phyloP scores from a whole-genome alignment of 2,797 vertebrate species.

The Heliangelus exortis region DNA sequence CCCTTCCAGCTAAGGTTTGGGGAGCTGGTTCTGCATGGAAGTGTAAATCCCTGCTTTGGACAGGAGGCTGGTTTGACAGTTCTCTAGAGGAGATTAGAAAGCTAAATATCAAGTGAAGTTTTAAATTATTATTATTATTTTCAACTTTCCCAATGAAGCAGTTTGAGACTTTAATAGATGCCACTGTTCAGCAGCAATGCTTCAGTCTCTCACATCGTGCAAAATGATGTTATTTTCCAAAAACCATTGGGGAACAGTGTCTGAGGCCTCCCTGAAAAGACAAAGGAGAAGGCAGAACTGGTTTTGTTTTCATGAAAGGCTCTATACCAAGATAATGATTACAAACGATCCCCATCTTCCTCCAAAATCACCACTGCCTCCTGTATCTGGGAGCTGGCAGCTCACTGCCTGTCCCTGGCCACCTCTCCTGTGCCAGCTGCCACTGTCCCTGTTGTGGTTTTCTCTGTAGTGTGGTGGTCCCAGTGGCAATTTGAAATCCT shows the following conservation, averaged over 20 bases:
- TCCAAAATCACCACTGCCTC: not conserved
- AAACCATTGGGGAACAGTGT: not conserved
- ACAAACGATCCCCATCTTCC: not conserved
- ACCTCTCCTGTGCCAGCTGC: not conserved
- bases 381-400: rapidly evolving
- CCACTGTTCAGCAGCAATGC: not conserved
- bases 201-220: not conserved
- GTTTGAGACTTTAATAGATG: not conserved
- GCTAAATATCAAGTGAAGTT: not conserved
- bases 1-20: slow-evolving; percentile 13
- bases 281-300: not conserved
- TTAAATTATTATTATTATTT: not conserved
- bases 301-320: not conserved
- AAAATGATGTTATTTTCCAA: not conserved
- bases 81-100: slow-evolving; percentile 18
- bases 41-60: slow-evolving; percentile 29
- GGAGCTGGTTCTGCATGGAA: not conserved
- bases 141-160: slow-evolving; percentile 29
- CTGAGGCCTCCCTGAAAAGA: not conserved
- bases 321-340: not conserved
- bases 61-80: not conserved
- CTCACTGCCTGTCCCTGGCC: not conserved
- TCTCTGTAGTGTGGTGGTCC: not conserved
- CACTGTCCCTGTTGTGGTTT: rapidly evolving
- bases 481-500: not conserved